Percentiles rank a stretch among this genome's conserved stretches.
phyloP scores from a whole-genome alignment of 2,888 invertebrate species.

The Cephus pulcher region DNA sequence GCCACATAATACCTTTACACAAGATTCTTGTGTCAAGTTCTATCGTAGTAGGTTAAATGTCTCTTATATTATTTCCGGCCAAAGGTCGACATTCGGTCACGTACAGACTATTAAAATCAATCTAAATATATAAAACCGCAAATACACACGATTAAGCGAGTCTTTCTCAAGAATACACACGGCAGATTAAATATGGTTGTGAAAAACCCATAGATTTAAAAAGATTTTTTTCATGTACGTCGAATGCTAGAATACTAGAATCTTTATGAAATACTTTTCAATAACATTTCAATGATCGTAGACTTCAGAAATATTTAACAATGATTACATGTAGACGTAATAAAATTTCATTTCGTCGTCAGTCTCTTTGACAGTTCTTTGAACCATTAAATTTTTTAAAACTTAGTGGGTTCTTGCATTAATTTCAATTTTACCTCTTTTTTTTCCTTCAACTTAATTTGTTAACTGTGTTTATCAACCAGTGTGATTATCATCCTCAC shows the following conservation, averaged over 20 bases:
- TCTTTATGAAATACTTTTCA: background rate
- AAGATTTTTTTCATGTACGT: background rate
- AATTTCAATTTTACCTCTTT: background rate
- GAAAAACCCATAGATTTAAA: background rate
- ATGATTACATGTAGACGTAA: background rate
- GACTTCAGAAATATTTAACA: background rate
- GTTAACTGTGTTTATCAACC: background rate
- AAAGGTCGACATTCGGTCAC: background rate
- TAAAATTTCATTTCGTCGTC: background rate
- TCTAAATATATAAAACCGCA: background rate
- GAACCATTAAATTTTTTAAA: background rate
- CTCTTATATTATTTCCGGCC: background rate
- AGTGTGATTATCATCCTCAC: slow-evolving; percentile 42
- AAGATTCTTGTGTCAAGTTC: background rate
- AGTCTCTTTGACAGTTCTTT: background rate
- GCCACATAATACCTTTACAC: background rate
- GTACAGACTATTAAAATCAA: background rate
- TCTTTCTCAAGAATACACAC: background rate
- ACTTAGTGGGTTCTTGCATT: background rate
- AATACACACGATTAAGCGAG: too few species aligned
- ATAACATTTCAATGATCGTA: background rate
- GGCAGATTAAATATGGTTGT: background rate
- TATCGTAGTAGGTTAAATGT: background rate
- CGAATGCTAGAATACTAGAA: background rate
- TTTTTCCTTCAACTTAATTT: background rate